Conservation (phyloP, 2,888 invertebrate species). For the Teleiodes luculella region DNA sequence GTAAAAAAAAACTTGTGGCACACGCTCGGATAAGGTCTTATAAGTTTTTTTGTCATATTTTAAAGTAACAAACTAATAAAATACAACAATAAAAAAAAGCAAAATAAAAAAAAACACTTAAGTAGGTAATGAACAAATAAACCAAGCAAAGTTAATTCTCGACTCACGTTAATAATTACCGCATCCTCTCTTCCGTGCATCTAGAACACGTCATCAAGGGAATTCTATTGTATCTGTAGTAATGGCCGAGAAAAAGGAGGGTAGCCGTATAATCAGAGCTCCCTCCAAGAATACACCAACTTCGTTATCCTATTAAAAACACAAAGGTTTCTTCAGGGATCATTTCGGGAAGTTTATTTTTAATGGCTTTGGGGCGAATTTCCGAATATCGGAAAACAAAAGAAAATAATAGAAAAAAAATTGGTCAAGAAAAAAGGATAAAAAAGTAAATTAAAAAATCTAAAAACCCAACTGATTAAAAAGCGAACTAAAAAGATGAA, state of each 20-base stretch:
- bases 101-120: too few relatives aligned
- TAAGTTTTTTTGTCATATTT: background rate
- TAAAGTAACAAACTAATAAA: background rate
- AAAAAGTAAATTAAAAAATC: too few relatives aligned
- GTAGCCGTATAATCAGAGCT: conserved; percentile 40
- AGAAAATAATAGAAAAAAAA: too few relatives aligned
- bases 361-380: too few relatives aligned
- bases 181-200: background rate
- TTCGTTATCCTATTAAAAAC: conserved; percentile 7
- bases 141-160: too few relatives aligned
- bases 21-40: background rate
- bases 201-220: conserved; percentile 50
- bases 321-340: background rate
- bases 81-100: too few relatives aligned
- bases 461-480: too few relatives aligned
- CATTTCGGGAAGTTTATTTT: background rate
- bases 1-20: too few relatives aligned
- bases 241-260: conserved; percentile 50
- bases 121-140: too few relatives aligned
- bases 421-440: too few relatives aligned
- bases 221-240: conserved; percentile 60
- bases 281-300: conserved; percentile 6
- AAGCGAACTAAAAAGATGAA: too few relatives aligned
- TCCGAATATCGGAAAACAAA: too few relatives aligned
- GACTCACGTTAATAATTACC: background rate